A percentile compares a stretch with the other conserved stretches of the same genome.
Evolutionary conservation across 2,888 invertebrate species (phyloP).

Genomic region (Tetragonisca angustula): DNA sequence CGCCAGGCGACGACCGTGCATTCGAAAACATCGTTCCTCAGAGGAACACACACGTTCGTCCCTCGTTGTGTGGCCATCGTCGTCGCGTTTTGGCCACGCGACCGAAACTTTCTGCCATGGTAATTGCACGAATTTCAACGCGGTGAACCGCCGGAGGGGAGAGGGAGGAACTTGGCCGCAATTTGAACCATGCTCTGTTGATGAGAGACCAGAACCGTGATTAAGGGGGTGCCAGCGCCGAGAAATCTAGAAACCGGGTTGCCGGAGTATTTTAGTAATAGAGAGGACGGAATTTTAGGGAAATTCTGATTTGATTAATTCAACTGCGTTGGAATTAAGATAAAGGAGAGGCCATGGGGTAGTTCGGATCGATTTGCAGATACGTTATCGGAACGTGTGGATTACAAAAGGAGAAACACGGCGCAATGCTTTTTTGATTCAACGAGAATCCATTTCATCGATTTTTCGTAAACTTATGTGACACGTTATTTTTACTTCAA

Average conservation of each 20-base stretch:
- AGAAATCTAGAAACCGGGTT: background rate
- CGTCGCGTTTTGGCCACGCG: conserved; percentile 12
- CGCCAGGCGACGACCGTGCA: conserved; percentile 37
- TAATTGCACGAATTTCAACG: conserved; percentile 78
- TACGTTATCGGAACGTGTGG: background rate
- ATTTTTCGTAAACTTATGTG: too few species aligned
- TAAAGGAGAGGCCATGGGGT: background rate
- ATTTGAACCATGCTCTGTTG: conserved; percentile 57
- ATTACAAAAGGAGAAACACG: background rate
- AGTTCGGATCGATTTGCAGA: too few species aligned
- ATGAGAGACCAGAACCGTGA: conserved; percentile 2
- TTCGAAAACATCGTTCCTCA: conserved; percentile 4
- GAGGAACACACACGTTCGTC: background rate
- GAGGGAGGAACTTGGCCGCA: conserved; percentile 70
- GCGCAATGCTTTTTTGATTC: background rate
- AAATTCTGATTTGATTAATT: background rate
- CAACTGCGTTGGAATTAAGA: background rate
- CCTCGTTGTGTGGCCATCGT: conserved; percentile 17
- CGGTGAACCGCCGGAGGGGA: conserved; percentile 52
- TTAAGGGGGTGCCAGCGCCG: background rate
- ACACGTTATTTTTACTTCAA: too few species aligned
- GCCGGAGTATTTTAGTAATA: too few species aligned
- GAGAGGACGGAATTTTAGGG: background rate
- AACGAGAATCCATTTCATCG: too few species aligned
- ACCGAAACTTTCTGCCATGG: conserved; percentile 67